Base-by-base conservation (phyloP, 2,888 invertebrate genomes). In the Acanthosepion esculentum region DNA sequence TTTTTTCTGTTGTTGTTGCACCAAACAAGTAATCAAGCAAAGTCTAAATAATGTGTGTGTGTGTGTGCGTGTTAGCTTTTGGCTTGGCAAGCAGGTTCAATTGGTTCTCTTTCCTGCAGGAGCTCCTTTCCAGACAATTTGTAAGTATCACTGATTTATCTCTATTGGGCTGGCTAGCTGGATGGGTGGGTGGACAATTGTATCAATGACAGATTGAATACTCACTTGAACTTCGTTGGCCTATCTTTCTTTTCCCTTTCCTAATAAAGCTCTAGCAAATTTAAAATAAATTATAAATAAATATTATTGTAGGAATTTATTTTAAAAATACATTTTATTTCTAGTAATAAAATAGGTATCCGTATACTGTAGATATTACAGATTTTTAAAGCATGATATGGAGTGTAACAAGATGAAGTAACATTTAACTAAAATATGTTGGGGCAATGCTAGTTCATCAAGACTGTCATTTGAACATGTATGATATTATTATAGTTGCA, bases 61-160 rank as follows among this genome's bases (percentile, higher is more conserved):
- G n/a, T n/a, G n/a, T 78, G n/a, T 78, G 78, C 0, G n/a, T 78
- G n/a, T n/a, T n/a, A n/a, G 93, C n/a, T 93, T 50, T 12, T n/a
- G 53, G 93, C n/a, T 93, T 93, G 50, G 93, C 93, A 93, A 53
- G n/a, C 93, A n/a, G 53, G 53, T n/a, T 93, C 50, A 93, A 93
- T 5, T 93, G 18, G n/a, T 93, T 93, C 93, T 93, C 93, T 93
- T 53, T 93, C 48, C 93, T 48, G n/a, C 93, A 93, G 93, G 93
- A 93, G 48, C 93, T 53, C 53, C 53, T 48, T 78, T 94, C 64
- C 48, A 94, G 78, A 78, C 48, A 94, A 94, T 94, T 18, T 94
- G 50, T 92, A 53, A 92, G 78, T 94, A 92, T 92, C 33, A 94
- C 92, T 94, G 26, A 48, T 91, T 50, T 53, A 91, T 41, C 50